These are phyloP conservation scores for Charanyca ferruginea DNA, from an alignment of 2,888 invertebrate genomes.

Conservation along the genomic window DNA sequence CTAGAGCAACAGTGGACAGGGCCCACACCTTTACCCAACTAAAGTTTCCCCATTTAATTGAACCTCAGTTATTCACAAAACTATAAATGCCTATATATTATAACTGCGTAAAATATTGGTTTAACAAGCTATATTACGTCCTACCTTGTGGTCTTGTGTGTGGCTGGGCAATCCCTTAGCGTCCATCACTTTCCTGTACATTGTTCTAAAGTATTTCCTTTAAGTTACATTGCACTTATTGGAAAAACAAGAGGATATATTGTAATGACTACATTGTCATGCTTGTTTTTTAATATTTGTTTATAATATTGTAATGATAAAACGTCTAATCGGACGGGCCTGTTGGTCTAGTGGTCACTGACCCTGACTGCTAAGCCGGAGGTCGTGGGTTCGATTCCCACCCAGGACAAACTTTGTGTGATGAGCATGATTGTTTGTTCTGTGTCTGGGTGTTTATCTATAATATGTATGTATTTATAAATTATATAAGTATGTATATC, in stretches of 20 bases:
- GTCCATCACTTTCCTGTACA: conserved; percentile 24
- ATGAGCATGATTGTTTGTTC: too few species aligned
- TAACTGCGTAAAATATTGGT: conserved; percentile 3
- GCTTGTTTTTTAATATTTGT: conserved; percentile 19
- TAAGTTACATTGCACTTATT: conserved; percentile 1
- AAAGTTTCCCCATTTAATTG: not conserved
- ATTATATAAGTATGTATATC: too few species aligned
- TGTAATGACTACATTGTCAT: conserved; percentile 6
- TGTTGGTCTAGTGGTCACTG: too few species aligned
- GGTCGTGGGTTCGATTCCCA: too few species aligned
- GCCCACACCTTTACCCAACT: not conserved
- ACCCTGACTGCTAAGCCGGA: too few species aligned
- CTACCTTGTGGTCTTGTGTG: conserved; percentile 3
- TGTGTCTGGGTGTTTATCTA: too few species aligned
- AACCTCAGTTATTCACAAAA: not conserved
- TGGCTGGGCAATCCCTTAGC: conserved; percentile 19
- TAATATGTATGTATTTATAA: too few species aligned
- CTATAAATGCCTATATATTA: not conserved
- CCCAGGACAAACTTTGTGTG: too few species aligned
- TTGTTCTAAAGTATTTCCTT: conserved; percentile 24
- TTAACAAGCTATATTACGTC: conserved; percentile 7
- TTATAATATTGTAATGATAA: too few species aligned
- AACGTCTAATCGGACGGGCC: conserved; percentile 1
- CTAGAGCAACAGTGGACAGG: too few species aligned
- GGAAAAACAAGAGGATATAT: conserved; percentile 45